A percentile compares a stretch with the other conserved stretches of the same genome.
Conservation (phyloP, 2,113 vertebrate species). For the Sturnira hondurensis region DNA sequence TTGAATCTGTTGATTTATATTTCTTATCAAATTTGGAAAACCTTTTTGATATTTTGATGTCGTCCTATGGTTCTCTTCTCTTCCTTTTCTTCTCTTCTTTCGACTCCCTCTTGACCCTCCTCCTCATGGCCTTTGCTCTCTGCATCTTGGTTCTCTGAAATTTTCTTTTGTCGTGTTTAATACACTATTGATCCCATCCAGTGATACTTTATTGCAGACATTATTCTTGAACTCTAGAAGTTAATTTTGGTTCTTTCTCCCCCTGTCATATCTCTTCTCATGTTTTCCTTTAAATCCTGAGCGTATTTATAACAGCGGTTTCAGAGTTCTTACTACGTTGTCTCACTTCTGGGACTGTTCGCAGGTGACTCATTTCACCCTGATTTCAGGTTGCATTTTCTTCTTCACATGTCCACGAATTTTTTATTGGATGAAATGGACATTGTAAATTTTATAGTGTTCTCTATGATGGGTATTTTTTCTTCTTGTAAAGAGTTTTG, state of each 20-base stretch:
- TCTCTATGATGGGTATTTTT: neutral
- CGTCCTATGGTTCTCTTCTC: neutral
- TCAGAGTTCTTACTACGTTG: neutral
- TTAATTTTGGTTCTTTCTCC: neutral
- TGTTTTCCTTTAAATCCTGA: neutral
- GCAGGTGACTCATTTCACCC: neutral
- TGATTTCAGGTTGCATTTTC: neutral
- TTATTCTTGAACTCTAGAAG: neutral
- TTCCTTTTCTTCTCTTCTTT: neutral
- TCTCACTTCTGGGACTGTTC: neutral
- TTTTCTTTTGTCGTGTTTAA: neutral
- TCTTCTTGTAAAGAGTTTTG: neutral
- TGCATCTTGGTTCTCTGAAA: neutral
- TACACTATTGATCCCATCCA: neutral
- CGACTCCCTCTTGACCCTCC: neutral
- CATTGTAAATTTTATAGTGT: neutral
- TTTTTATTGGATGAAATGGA: neutral
- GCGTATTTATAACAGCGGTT: neutral
- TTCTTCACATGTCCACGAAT: neutral
- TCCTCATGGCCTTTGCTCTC: neutral
- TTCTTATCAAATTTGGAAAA: slow-evolving; percentile 4
- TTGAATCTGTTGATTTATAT: neutral
- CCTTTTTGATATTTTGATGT: neutral
- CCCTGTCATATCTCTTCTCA: neutral
- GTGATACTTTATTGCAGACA: neutral